Evolutionary conservation across 2,888 invertebrate species (phyloP), one percentile per base, ranked within the genome.

Genomic region (Apoda limacodes): DNA sequence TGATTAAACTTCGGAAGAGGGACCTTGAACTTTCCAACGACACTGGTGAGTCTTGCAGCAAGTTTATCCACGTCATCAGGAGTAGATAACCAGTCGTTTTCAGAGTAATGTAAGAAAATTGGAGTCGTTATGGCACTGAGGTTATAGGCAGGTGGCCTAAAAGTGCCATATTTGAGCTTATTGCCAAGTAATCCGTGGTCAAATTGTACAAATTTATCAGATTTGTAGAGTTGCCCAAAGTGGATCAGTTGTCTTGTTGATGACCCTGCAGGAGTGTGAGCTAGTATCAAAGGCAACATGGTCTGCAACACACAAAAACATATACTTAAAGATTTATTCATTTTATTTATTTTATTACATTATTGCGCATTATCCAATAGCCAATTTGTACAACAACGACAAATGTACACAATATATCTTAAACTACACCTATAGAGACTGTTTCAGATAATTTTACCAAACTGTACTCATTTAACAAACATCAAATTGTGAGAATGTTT

Each of bases 21-120:
- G 0, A 84, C 80, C 46, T 68, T 56, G 39, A 68, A 76, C 45
- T 72, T 71, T n/a, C 80, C 83, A 1, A 82, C 43, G 0, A 64
- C 62, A 7, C 68, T 60, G 9, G 67, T 62, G 1, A 85, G 51
- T 48, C 72, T 60, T 19, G 43, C 40, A n/a, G 65, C 56, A 12
- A 84, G 45, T 39, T 43, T 64, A 12, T 67, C 50, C 0, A 84
- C 80, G 39, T 84, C 83, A 12, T 48, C 43, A 1, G 68, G 67
- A 7, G 74, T 60, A 0, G 83, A 74, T 1, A 84, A 52, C 72
- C 72, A 75, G 43, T 85, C 84, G 21, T 82, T 75, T 13, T 80
- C 74, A 4, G 74, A 60, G 39, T 83, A 84, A 43, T 82, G 78
- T 0, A 85, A 55, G 35, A 70, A 75, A 4, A 83, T 55, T 1